phyloP scores from a whole-genome alignment of 1,140 invertebrate species.

The Brachystomella parvula region DNA sequence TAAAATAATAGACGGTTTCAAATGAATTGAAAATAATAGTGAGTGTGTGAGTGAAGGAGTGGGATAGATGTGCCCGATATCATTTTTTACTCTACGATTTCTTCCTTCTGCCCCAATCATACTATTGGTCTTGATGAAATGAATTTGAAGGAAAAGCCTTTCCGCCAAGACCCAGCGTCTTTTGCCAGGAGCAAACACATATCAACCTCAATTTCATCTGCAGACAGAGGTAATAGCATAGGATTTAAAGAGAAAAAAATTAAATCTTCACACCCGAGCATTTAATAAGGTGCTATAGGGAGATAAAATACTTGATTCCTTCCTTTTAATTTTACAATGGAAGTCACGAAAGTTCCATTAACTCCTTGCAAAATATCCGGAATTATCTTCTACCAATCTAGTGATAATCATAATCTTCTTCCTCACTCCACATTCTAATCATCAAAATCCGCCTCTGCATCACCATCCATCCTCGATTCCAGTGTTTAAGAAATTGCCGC shows the following conservation, averaged over 20 bases:
- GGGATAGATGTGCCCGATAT: not conserved
- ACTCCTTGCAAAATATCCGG: constrained; percentile 32
- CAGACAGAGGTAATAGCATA: too few species aligned
- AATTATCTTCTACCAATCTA: constrained; percentile 28
- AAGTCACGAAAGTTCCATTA: constrained; percentile 35
- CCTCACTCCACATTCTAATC: constrained; percentile 20
- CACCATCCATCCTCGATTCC: not conserved
- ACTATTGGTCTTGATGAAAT: too few species aligned
- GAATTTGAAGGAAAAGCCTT: not conserved
- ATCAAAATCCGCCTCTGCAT: constrained; percentile 5
- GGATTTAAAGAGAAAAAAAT: too few species aligned
- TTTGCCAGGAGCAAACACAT: not conserved
- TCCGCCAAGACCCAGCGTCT: not conserved
- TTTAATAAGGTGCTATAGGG: not conserved
- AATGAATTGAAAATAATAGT: not conserved
- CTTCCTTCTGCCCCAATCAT: too few species aligned
- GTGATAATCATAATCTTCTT: constrained; percentile 26
- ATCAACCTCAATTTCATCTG: not conserved
- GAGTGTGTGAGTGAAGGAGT: too few species aligned
- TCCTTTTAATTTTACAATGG: constrained; percentile 13
- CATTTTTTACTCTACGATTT: not conserved
- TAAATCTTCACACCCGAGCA: not conserved
- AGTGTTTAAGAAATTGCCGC: too few species aligned
- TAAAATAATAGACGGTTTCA: not conserved
- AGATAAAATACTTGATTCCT: not conserved